Evolutionary conservation across 2,888 invertebrate species (phyloP).

Genomic region (Cheiracanthium punctorium): DNA sequence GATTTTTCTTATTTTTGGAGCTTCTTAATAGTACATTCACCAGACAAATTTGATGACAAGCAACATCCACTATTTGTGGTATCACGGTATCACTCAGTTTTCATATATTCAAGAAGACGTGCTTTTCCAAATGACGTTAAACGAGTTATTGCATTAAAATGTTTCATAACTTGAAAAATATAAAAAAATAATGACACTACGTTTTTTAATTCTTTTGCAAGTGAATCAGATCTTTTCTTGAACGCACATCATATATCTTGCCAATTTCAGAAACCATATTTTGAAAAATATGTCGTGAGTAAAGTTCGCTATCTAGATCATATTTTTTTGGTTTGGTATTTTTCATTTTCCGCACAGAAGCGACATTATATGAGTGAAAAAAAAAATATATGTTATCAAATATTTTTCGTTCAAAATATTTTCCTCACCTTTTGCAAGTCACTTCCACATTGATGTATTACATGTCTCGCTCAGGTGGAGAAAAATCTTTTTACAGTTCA

Average conservation of each 20-base stretch:
- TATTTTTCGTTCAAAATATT: not conserved
- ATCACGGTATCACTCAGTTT: no score
- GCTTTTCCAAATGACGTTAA: no score
- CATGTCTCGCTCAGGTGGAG: slow-evolving; percentile 34
- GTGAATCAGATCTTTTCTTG: no score
- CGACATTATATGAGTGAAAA: not conserved
- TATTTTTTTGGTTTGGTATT: slow-evolving; percentile 26
- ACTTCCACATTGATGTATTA: slow-evolving; percentile 34
- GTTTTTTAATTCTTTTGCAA: no score
- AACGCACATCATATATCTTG: not conserved
- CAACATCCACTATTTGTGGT: no score
- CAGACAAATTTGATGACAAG: no score
- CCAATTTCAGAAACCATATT: not conserved
- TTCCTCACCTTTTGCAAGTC: slow-evolving; percentile 16
- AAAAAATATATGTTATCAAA: slow-evolving; percentile 2
- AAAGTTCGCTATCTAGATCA: slow-evolving; percentile 24
- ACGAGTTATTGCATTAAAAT: no score
- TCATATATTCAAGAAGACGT: no score
- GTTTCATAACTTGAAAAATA: no score
- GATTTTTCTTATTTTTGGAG: no score
- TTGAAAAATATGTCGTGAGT: not conserved
- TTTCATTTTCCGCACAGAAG: slow-evolving; percentile 20
- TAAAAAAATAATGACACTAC: no score
- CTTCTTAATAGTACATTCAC: no score
- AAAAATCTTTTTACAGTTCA: slow-evolving; percentile 12